Conservation (phyloP, 2,888 invertebrate species). For the Lycocerus yunnanus region DNA sequence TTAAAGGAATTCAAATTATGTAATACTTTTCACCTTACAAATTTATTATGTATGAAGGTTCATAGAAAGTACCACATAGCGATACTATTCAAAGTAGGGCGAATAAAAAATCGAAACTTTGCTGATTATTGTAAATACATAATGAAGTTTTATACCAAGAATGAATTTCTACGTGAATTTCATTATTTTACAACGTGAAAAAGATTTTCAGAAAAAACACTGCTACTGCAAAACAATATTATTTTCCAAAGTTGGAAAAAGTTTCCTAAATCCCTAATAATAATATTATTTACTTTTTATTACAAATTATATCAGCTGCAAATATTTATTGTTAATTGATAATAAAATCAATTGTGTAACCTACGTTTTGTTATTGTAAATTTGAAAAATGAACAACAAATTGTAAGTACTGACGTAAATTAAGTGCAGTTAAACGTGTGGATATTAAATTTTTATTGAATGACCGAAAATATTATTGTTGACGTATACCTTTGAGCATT, state of each 20-base stretch:
- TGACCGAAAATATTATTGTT: background rate
- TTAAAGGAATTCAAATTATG: background rate
- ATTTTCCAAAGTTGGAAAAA: background rate
- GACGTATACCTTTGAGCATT: background rate
- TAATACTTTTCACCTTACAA: background rate
- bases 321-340: background rate
- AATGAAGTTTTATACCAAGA: background rate
- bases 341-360: background rate
- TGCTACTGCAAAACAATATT: background rate
- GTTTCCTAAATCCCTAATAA: background rate
- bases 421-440: background rate
- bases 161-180: background rate
- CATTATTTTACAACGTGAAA: background rate
- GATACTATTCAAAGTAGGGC: background rate
- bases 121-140: background rate
- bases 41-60: background rate
- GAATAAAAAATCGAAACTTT: background rate
- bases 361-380: background rate
- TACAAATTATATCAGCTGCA: background rate
- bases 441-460: background rate
- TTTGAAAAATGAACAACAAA: background rate
- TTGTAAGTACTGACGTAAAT: background rate
- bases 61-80: background rate
- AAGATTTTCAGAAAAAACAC: background rate
- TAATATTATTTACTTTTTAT: background rate